These are phyloP conservation scores for Alfaro cultratus DNA, from an alignment of 2,797 vertebrate genomes.

Conservation along the genomic window DNA sequence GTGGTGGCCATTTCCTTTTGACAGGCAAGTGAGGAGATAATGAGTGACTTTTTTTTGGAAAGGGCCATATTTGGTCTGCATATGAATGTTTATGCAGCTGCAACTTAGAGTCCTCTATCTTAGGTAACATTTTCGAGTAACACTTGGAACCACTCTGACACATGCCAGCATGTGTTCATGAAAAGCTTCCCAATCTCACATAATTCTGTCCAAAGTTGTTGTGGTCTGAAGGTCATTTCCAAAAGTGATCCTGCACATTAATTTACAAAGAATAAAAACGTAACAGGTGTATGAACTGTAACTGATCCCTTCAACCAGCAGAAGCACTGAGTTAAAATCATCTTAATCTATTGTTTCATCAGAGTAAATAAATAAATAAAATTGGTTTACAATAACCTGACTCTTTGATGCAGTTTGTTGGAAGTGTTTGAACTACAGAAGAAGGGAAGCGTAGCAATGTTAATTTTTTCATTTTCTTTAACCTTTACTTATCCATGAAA, in stretches of 20 bases:
- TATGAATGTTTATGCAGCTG: neutral
- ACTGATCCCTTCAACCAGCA: neutral
- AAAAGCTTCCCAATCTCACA: neutral
- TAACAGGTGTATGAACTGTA: neutral
- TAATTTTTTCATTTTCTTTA: neutral
- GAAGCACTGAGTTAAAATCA: neutral
- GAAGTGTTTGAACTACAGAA: neutral
- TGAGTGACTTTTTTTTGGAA: conserved; percentile 15
- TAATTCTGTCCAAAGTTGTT: neutral
- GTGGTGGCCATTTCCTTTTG: conserved; percentile 12
- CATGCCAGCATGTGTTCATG: neutral
- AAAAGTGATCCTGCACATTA: neutral
- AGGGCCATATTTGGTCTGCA: conserved; percentile 1
- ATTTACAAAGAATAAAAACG: neutral
- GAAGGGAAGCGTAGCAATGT: neutral
- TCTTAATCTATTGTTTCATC: neutral
- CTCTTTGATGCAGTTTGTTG: neutral
- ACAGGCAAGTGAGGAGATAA: conserved; percentile 22
- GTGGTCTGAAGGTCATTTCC: neutral
- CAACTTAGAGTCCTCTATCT: neutral
- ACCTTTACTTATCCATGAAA: neutral
- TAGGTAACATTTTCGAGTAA: neutral
- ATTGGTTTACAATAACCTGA: neutral
- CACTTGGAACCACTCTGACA: neutral
- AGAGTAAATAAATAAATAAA: neutral